Conservation (phyloP, 2,113 vertebrate genomes). For the Chaenogobius annularis region DNA sequence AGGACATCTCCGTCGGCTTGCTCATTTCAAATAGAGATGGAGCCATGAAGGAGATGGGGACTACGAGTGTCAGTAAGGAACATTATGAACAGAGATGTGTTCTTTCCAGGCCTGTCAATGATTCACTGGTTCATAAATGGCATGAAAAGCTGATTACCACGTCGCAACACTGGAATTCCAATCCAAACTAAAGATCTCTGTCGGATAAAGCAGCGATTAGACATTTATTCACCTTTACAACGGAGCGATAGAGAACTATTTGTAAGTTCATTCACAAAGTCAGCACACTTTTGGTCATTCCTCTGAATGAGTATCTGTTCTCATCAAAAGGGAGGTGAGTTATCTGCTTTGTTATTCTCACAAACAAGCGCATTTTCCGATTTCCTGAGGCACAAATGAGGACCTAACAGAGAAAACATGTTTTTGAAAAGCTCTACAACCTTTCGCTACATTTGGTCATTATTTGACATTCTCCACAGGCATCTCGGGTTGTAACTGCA, state of each 20-base stretch:
- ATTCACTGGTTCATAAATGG: background rate
- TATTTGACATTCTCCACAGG: background rate
- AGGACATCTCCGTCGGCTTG: constrained; percentile 59
- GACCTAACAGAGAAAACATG: too few relatives aligned
- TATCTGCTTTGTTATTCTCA: constrained; percentile 23
- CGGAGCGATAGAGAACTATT: too few relatives aligned
- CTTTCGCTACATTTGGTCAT: background rate
- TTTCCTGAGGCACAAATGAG: background rate
- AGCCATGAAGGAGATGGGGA: constrained; percentile 19
- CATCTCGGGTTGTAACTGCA: background rate
- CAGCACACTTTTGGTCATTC: constrained; percentile 39
- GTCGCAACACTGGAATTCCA: constrained; percentile 24
- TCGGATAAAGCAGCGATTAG: too few relatives aligned
- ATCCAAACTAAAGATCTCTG: too few relatives aligned
- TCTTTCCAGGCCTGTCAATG: too few relatives aligned
- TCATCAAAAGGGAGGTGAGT: constrained; percentile 16
- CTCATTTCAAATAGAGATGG: constrained; percentile 45
- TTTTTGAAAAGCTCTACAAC: background rate
- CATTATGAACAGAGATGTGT: too few relatives aligned
- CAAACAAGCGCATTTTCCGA: background rate
- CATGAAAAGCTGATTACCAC: constrained; percentile 48
- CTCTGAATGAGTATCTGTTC: constrained; percentile 6
- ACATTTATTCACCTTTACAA: too few relatives aligned
- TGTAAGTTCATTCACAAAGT: constrained; percentile 32
- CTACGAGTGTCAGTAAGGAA: background rate